Base-by-base conservation (phyloP, 30 jellyfish, hydroid and myxozoan species). In the Nemopilema nomurai region DNA sequence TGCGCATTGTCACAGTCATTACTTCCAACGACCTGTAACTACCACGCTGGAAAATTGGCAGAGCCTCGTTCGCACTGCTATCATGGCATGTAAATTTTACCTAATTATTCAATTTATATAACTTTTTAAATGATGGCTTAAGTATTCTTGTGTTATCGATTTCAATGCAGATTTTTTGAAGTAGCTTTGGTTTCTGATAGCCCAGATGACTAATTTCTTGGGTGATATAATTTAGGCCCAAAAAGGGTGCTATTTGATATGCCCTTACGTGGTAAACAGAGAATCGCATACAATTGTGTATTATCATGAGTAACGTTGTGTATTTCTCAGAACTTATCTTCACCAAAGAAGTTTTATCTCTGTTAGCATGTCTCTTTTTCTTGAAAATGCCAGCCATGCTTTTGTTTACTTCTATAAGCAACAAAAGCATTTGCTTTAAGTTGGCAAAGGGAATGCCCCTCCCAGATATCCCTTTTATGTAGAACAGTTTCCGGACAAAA, bases 221-320 rank as follows among this genome's bases (percentile, higher is more conserved):
- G 81, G 81, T 29, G 81, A 25, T 25, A 71, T 71, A 24, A 23
- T 25, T 71, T 71, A 71, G 81, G 81, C 81, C 81, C 81, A 71
- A 71, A 25, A 29, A 71, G 81, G 81, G 81, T 71, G 81, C 81
- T 31, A 71, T 71, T 71, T 71, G 63, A 25, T 71, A 71, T 71
- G 81, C 81, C 81, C 81, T 16, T 25, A 9, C 23, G 28, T 71
- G 13, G 6, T 13, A 41, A 13, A 13, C 13, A 41, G 57, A 41
- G 57, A 41, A 41, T 41, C 57, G 57, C 57, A 41, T 41, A 6
- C 9, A 41, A 3, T 41, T 41, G 57, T 41, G 57, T 41, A 41
- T 41, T 13, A 41, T 13, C 57, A 41, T 6, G 57, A 41, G 57
- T 41, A 13, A 41, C 57, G 57, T 41, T 41, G 57, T 41, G 57